phyloP scores from a whole-genome alignment of 2,888 invertebrate species.

The Drosophila lutescens region DNA sequence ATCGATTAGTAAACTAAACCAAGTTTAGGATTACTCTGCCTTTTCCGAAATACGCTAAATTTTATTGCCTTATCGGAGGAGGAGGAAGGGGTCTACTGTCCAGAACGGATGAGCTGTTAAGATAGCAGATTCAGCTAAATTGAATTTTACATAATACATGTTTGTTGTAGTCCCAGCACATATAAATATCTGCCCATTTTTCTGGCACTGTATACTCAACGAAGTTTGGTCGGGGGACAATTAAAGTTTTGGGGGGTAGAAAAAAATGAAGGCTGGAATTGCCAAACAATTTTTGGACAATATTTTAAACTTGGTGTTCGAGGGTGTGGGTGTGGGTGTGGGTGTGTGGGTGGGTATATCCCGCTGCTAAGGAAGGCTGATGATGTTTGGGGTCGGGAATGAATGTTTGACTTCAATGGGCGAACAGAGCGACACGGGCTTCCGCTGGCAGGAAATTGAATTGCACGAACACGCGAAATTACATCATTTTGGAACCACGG shows the following conservation, averaged over 20 bases:
- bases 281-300: slow-evolving; percentile 59
- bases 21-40: background rate
- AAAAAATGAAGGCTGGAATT: slow-evolving; percentile 34
- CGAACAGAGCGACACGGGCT: slow-evolving; percentile 72
- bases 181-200: slow-evolving; percentile 8
- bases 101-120: slow-evolving; percentile 60
- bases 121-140: slow-evolving; percentile 60
- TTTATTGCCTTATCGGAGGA: slow-evolving; percentile 48
- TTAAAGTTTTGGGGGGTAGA: slow-evolving; percentile 46
- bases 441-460: slow-evolving; percentile 83
- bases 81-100: slow-evolving; percentile 21
- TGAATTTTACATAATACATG: slow-evolving; percentile 59
- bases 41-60: slow-evolving; percentile 20
- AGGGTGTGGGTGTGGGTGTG: background rate
- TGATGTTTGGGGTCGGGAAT: slow-evolving; percentile 18
- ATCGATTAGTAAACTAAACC: background rate
- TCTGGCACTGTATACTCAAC: slow-evolving; percentile 13
- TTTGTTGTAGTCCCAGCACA: slow-evolving; percentile 1
- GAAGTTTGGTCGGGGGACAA: slow-evolving; percentile 41
- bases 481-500: slow-evolving; percentile 81
- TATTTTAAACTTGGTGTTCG: slow-evolving; percentile 38
- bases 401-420: slow-evolving; percentile 56
- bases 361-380: slow-evolving; percentile 3
- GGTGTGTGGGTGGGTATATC: background rate
- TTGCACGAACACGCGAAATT: slow-evolving; percentile 83